Conservation (phyloP, 64 coral and sea anemone genomes). For the Montipora sp. region DNA sequence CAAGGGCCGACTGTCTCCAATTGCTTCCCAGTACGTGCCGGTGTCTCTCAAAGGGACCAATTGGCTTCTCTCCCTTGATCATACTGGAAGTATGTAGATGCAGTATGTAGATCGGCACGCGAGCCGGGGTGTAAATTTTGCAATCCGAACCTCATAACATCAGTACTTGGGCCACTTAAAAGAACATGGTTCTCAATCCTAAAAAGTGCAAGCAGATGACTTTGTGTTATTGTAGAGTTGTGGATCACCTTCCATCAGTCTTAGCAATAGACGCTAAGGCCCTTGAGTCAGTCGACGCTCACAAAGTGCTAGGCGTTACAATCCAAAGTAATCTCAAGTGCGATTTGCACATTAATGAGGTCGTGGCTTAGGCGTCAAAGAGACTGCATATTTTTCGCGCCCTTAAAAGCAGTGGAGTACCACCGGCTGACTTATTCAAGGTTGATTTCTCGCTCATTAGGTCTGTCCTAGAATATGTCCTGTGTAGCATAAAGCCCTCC, state of each 20-base stretch:
- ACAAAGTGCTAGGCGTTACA: background rate
- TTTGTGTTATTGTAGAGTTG: too few species aligned
- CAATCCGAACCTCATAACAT: background rate
- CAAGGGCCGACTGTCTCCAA: background rate
- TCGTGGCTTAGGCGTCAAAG: background rate
- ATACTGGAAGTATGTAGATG: conserved; percentile 50
- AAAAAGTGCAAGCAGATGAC: background rate
- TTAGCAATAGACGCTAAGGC: background rate
- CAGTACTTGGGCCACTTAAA: background rate
- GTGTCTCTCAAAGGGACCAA: conserved; percentile 27
- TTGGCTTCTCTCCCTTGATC: background rate
- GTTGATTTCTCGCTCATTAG: background rate
- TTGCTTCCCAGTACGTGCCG: background rate
- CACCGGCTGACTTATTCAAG: background rate
- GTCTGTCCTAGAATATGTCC: background rate
- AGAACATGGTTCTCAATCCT: too few species aligned
- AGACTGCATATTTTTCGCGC: background rate
- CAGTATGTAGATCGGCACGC: background rate
- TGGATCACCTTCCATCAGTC: too few species aligned
- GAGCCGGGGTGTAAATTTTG: background rate
- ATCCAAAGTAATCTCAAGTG: background rate
- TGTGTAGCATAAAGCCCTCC: too few species aligned
- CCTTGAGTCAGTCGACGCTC: background rate
- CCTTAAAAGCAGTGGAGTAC: background rate
- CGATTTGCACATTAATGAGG: background rate